Conservation (phyloP, 2,113 vertebrate species). For the human (Homo sapiens) region GRCh38 chr9:71942501-71943000, state of each 20-base stretch:
- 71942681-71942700: no score
- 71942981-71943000: not conserved
- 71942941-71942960: not conserved
- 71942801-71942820: no score
- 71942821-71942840: not conserved
- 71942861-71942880: no score
- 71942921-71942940: not conserved
- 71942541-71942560: not conserved
- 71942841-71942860: no score
- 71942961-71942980: not conserved
- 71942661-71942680: no score
- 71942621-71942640: not conserved
- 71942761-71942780: no score
- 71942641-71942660: no score
- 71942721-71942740: no score
- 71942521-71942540: not conserved
- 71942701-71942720: no score
- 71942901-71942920: not conserved
- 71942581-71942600: constrained; percentile 20
- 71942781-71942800: no score
- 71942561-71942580: not conserved
- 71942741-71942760: no score
- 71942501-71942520: not conserved
- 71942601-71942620: constrained; percentile 8
- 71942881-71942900: no score